Conservation (phyloP, 2,113 vertebrate genomes). For the Pogona vitticeps region DNA sequence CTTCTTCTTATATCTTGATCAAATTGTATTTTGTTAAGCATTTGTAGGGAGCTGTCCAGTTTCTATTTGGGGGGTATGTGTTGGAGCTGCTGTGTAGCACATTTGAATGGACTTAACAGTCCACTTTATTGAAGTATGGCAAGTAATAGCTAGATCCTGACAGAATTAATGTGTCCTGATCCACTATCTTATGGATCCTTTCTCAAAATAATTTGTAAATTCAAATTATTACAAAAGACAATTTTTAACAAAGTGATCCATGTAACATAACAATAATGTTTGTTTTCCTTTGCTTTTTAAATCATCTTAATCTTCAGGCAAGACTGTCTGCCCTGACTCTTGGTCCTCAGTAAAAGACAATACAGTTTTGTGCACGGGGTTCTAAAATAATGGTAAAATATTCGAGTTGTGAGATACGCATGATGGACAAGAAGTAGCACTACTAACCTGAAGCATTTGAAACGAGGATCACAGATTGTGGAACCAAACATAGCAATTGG, state of each 20-base stretch:
- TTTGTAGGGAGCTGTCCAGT: not conserved
- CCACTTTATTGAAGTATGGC: too few relatives aligned
- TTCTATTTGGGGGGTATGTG: too few relatives aligned
- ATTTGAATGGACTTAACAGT: not conserved
- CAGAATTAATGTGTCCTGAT: not conserved
- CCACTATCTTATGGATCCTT: constrained; percentile 12
- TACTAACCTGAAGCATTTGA: not conserved
- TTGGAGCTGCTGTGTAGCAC: not conserved
- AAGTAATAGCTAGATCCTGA: too few relatives aligned
- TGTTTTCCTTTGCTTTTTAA: constrained; percentile 13
- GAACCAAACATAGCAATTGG: not conserved
- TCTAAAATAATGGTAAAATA: too few relatives aligned
- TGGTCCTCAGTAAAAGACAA: not conserved
- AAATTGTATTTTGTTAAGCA: not conserved
- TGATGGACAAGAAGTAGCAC: not conserved
- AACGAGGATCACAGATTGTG: not conserved
- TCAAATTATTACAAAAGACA: constrained; percentile 52
- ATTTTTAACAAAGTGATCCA: not conserved
- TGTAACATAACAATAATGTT: constrained; percentile 4
- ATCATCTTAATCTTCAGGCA: constrained; percentile 19
- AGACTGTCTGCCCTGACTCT: not conserved
- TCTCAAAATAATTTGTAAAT: constrained; percentile 44
- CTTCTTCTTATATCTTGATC: too few relatives aligned
- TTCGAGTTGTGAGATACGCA: not conserved
- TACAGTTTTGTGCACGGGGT: too few relatives aligned